phyloP scores from a whole-genome alignment of 2,797 vertebrate genomes.

The Adrianichthys oophorus region DNA sequence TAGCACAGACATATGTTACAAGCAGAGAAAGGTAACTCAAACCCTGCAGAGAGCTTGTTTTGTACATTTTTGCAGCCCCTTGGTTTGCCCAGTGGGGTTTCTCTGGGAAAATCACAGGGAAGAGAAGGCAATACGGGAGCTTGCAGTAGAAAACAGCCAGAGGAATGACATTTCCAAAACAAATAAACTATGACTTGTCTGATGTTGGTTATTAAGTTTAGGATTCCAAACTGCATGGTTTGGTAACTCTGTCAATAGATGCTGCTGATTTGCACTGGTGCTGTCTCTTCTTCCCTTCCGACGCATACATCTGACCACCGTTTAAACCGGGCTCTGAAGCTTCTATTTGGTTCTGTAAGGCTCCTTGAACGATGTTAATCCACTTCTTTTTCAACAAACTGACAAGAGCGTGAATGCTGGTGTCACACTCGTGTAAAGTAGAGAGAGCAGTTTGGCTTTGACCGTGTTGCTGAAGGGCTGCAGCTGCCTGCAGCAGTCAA shows the following conservation, averaged over 20 bases:
- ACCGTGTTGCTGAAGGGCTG: constrained; percentile 61
- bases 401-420: constrained; percentile 74
- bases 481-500: constrained; percentile 68
- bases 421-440: constrained; percentile 68
- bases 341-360: constrained; percentile 66
- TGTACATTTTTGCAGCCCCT: constrained; percentile 79
- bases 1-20: constrained; percentile 30
- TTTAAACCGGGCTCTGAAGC: constrained; percentile 66
- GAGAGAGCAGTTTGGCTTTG: constrained; percentile 46
- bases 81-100: constrained; percentile 77
- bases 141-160: constrained; percentile 52
- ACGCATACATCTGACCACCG: constrained; percentile 57
- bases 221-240: constrained; percentile 58
- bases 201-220: constrained; percentile 69
- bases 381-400: constrained; percentile 75
- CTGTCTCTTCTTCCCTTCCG: constrained; percentile 7
- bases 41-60: constrained; percentile 67
- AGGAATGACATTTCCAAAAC: constrained; percentile 65
- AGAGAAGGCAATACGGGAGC: constrained; percentile 62
- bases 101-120: constrained; percentile 77
- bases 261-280: constrained; percentile 17
- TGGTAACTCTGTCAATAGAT: constrained; percentile 57
- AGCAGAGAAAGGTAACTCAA: constrained; percentile 56
- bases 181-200: constrained; percentile 58
- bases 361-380: constrained; percentile 79